A percentile compares a stretch with the other conserved stretches of the same genome.
phyloP scores from a whole-genome alignment of 2,797 vertebrate genomes.

The Chlorospingus semifuscus region DNA sequence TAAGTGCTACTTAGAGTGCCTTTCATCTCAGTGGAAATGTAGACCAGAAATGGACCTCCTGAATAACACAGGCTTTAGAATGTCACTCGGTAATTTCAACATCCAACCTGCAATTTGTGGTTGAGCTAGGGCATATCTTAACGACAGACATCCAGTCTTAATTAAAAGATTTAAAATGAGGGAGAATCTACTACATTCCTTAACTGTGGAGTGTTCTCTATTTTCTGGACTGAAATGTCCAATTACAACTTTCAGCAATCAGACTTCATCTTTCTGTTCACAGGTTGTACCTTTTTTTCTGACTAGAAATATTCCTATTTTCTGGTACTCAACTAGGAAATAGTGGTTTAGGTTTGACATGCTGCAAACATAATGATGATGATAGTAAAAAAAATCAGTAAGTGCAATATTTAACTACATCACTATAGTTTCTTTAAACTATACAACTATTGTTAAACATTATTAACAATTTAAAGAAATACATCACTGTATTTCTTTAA shows the following conservation, averaged over 20 bases:
- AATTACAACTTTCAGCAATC: neutral
- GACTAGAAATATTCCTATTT: neutral
- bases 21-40: constrained; percentile 20
- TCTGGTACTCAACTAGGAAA: neutral
- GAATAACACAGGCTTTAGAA: neutral
- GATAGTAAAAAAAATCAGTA: neutral
- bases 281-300: neutral
- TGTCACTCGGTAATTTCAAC: constrained; percentile 6
- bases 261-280: neutral
- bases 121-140: neutral
- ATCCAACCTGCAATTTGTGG: constrained; percentile 33
- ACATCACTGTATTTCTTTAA: neutral
- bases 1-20: constrained; percentile 31
- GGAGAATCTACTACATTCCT: neutral
- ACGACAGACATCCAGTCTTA: neutral
- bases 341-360: neutral
- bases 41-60: neutral
- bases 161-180: constrained; percentile 35
- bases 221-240: neutral
- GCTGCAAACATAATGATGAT: neutral
- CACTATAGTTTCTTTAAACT: neutral
- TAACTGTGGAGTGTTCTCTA: neutral
- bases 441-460: too few relatives aligned
- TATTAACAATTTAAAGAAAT: too few relatives aligned
- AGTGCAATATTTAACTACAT: neutral